Percentiles rank a stretch among this genome's conserved stretches.
Conservation (phyloP, 2,797 vertebrate species). For the Anisognathus igniventris region DNA sequence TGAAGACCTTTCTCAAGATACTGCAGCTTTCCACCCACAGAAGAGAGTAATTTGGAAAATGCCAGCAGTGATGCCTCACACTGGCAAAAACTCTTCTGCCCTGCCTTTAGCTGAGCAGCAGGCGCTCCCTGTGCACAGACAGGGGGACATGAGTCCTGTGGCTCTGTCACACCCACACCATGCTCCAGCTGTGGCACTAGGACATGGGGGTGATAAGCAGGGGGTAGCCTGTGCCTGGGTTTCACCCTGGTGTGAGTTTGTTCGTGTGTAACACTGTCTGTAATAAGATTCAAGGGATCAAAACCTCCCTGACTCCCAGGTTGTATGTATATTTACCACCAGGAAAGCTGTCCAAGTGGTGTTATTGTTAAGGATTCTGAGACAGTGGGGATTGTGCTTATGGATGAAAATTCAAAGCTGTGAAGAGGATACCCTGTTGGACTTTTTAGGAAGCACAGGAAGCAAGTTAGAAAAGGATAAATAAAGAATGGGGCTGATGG, state of each 20-base stretch:
- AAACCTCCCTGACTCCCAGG: neutral
- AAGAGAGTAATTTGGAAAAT: neutral
- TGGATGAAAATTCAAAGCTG: neutral
- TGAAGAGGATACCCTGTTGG: neutral
- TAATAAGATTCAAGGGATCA: neutral
- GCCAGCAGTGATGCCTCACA: neutral
- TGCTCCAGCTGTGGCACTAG: rapidly evolving
- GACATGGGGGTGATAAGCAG: neutral
- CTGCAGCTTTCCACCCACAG: neutral
- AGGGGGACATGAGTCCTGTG: rapidly evolving
- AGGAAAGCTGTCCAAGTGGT: neutral
- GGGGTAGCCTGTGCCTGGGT: neutral
- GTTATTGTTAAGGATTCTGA: neutral
- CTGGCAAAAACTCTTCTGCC: neutral
- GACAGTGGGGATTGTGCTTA: neutral
- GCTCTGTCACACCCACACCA: neutral
- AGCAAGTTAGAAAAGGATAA: neutral
- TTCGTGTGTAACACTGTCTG: neutral
- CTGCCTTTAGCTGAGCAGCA: neutral
- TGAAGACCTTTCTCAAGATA: neutral
- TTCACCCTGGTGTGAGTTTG: neutral
- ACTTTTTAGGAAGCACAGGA: neutral
- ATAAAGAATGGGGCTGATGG: neutral
- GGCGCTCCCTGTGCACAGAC: neutral
- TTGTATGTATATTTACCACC: neutral